Percentiles rank a stretch among this genome's conserved stretches.
These are phyloP conservation scores for Fragum sueziense DNA, from an alignment of 2,888 invertebrate species.

Conservation along the genomic window DNA sequence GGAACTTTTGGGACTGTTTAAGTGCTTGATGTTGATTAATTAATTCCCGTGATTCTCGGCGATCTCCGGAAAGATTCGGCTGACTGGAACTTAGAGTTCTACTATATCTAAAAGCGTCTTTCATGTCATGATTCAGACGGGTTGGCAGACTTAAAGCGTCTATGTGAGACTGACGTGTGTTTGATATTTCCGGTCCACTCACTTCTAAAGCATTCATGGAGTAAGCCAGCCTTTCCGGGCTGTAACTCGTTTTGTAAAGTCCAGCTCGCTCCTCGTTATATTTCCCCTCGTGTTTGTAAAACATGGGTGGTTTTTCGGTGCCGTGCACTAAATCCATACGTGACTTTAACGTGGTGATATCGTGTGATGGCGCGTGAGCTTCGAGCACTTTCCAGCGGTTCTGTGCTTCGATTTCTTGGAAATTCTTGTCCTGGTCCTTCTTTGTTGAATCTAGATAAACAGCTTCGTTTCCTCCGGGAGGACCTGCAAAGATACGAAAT, in stretches of 20 bases:
- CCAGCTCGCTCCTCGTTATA: conserved; percentile 80
- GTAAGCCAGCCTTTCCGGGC: conserved; percentile 74
- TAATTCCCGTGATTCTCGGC: conserved; percentile 61
- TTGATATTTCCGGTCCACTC: conserved; percentile 71
- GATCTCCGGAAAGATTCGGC: conserved; percentile 70
- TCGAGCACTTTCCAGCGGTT: conserved; percentile 77
- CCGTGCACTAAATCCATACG: conserved; percentile 69
- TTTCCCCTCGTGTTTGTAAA: conserved; percentile 79
- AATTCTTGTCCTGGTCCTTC: conserved; percentile 58
- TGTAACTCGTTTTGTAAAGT: conserved; percentile 79
- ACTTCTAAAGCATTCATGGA: conserved; percentile 72
- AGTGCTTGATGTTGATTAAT: conserved; percentile 61
- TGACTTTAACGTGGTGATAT: conserved; percentile 73
- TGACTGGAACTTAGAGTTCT: conserved; percentile 67
- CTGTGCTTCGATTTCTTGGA: conserved; percentile 79
- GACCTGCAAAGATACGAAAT: no score
- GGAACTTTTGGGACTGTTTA: conserved; percentile 68
- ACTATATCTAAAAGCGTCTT: conserved; percentile 68
- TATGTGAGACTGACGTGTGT: conserved; percentile 73
- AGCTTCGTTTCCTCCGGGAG: conserved; percentile 60
- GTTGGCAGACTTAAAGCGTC: conserved; percentile 74
- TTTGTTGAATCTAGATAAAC: conserved; percentile 66
- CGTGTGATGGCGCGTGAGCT: conserved; percentile 72
- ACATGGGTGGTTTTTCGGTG: conserved; percentile 72
- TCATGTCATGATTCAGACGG: conserved; percentile 70